Evolutionary conservation across 2,888 invertebrate genomes (phyloP).

Genomic region (Gymnoscelis rufifasciata): DNA sequence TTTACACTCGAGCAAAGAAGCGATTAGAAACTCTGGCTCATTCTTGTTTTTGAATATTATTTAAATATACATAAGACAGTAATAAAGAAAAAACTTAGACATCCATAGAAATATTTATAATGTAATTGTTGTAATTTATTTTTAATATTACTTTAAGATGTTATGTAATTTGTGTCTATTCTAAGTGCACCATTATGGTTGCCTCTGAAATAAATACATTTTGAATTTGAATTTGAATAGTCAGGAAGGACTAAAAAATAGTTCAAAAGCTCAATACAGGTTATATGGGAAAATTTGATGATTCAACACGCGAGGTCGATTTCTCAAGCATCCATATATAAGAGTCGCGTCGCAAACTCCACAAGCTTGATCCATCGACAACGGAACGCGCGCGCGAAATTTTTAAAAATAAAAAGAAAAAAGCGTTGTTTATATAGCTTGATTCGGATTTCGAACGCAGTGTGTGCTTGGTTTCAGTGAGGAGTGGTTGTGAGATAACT

Average conservation of each 20-base stretch:
- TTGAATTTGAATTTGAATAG: too few species aligned
- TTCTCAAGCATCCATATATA: conserved; percentile 18
- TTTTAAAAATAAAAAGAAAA: conserved; percentile 6
- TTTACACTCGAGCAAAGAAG: too few species aligned
- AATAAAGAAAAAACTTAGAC: too few species aligned
- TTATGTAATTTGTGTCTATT: too few species aligned
- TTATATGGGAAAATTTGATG: conserved; percentile 8
- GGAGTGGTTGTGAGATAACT: conserved; percentile 24
- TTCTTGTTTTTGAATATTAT: too few species aligned
- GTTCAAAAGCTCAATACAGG: background rate
- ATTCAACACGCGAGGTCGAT: conserved; percentile 7
- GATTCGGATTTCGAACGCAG: conserved; percentile 15
- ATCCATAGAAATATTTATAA: too few species aligned
- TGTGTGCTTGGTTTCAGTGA: conserved; percentile 24
- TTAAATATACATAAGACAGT: too few species aligned
- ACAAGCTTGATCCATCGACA: conserved; percentile 6
- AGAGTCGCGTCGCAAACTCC: background rate
- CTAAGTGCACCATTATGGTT: too few species aligned
- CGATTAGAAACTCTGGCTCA: too few species aligned
- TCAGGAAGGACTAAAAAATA: background rate
- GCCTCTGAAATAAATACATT: too few species aligned
- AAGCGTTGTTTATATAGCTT: conserved; percentile 26
- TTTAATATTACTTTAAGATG: too few species aligned
- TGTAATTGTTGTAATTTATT: too few species aligned
- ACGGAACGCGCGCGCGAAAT: conserved; percentile 2